Base-by-base conservation (phyloP, 2,797 vertebrate genomes). In the Furcifer pardalis region DNA sequence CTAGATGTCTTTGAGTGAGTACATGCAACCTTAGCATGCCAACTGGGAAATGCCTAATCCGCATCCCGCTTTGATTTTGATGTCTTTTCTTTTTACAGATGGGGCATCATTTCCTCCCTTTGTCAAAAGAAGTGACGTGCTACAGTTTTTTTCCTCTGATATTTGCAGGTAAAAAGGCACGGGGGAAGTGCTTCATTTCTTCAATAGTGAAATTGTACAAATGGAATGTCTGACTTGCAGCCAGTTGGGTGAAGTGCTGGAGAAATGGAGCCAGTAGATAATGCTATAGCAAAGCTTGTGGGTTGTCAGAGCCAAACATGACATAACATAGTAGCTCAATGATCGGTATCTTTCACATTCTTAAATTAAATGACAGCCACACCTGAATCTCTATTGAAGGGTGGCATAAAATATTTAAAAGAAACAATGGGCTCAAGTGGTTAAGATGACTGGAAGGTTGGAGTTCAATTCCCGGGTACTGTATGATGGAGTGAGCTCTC, bases 141-240 rank as follows among this genome's bases (percentile, higher is more conserved):
- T 99, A 2, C 96, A 77, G 40, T 99, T 99, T 94, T 99, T 98
- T 95, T 97, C 97, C 62, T 96, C 98, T 0, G 98, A 99, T 87
- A 98, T 99, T 91, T 99, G 98, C 97, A 98, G 98, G 98, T 99
- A 96, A 86, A 91, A 83, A 25, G 35, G 5, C 59, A 66, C 46
- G 69, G 8, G 37, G 8, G 46, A n/a, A n/a, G 17, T 56, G 52
- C 0, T 63, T 72, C 49, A 19, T n/a, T 71, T 15, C 17, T 42
- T 17, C n/a, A 63, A 30, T 44, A 63, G 7, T 42, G 56, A 5
- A 25, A 49, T 75, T 49, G 7, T 63, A 12, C 40, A 37, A 40
- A 60, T 19, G 9, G 10, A 37, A 56, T n/a, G 7, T 77, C 21
- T 79, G 32, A n/a, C 63, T 52, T 69, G 7, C 9, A 49, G n/a